Evolutionary conservation across 2,113 vertebrate genomes (phyloP).

Genomic region (Anoplopoma fimbria): DNA sequence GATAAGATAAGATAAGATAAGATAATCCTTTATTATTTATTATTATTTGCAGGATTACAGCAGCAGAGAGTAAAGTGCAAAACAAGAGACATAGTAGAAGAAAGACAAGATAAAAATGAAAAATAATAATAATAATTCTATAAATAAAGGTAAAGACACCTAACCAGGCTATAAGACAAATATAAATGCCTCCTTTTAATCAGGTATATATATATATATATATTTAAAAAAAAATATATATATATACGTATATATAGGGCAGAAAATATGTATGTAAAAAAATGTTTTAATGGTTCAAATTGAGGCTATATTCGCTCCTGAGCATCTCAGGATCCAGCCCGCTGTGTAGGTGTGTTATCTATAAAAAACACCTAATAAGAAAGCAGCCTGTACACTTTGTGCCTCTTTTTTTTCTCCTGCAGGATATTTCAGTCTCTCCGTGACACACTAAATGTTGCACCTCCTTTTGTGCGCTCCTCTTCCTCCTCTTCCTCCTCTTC

Average conservation of each 20-base stretch:
- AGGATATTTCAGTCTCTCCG: slow-evolving; percentile 40
- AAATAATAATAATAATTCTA: too few relatives aligned
- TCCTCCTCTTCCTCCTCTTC: too few relatives aligned
- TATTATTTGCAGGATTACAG: too few relatives aligned
- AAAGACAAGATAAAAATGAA: too few relatives aligned
- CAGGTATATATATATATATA: background rate
- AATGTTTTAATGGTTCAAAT: background rate
- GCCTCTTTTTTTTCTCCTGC: too few relatives aligned
- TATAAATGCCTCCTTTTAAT: background rate
- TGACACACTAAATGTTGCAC: slow-evolving; percentile 37
- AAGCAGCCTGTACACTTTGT: slow-evolving; percentile 11
- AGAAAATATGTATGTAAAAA: background rate
- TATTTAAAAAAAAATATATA: background rate
- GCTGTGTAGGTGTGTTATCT: slow-evolving; percentile 7
- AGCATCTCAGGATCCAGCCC: background rate
- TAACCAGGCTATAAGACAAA: background rate
- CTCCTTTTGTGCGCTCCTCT: slow-evolving; percentile 49
- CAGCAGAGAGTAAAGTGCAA: too few relatives aligned
- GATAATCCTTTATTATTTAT: too few relatives aligned
- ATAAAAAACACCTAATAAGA: background rate
- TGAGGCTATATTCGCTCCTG: background rate
- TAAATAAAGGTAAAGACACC: background rate
- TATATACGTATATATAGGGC: background rate
- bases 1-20: too few relatives aligned
- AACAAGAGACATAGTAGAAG: too few relatives aligned